These are phyloP conservation scores for Caenorhabditis wallacei DNA, from an alignment of 2,888 invertebrate species.

Conservation along the genomic window DNA sequence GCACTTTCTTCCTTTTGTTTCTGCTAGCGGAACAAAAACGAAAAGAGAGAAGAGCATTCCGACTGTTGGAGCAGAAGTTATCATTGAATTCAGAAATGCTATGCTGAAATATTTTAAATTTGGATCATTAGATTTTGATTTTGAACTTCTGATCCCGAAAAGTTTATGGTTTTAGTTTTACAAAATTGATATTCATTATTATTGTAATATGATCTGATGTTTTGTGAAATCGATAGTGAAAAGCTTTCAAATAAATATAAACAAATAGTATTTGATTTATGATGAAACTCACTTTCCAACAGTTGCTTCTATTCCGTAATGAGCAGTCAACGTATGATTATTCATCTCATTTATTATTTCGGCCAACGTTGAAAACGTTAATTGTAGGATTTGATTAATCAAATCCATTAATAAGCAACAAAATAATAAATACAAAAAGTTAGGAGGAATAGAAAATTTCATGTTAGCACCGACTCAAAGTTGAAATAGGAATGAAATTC, in stretches of 20 bases:
- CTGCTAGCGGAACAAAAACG: slow-evolving; percentile 60
- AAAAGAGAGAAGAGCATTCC: slow-evolving; percentile 52
- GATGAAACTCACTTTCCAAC: slow-evolving; percentile 33
- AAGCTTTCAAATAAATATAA: too few species aligned
- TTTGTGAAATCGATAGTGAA: too few species aligned
- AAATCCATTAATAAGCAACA: slow-evolving; percentile 61
- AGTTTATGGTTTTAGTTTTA: too few species aligned
- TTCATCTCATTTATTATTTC: slow-evolving; percentile 53
- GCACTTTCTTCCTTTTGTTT: slow-evolving; percentile 64
- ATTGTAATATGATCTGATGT: too few species aligned
- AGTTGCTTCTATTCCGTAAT: slow-evolving; percentile 58
- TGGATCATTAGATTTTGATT: background rate
- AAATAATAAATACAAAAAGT: slow-evolving; percentile 58
- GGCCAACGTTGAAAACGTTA: slow-evolving; percentile 56
- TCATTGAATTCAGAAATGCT: slow-evolving; percentile 53
- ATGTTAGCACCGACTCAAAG: background rate
- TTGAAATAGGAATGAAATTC: slow-evolving; percentile 16
- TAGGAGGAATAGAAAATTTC: slow-evolving; percentile 42
- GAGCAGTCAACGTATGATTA: slow-evolving; percentile 56
- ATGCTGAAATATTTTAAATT: slow-evolving; percentile 52
- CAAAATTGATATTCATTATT: too few species aligned
- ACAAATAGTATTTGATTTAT: too few species aligned
- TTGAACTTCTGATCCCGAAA: too few species aligned
- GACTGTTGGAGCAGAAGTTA: slow-evolving; percentile 31
- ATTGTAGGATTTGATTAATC: slow-evolving; percentile 41